Evolutionary conservation across 2,113 vertebrate species (phyloP).

Genomic region (Psilopsiagon aymara): DNA sequence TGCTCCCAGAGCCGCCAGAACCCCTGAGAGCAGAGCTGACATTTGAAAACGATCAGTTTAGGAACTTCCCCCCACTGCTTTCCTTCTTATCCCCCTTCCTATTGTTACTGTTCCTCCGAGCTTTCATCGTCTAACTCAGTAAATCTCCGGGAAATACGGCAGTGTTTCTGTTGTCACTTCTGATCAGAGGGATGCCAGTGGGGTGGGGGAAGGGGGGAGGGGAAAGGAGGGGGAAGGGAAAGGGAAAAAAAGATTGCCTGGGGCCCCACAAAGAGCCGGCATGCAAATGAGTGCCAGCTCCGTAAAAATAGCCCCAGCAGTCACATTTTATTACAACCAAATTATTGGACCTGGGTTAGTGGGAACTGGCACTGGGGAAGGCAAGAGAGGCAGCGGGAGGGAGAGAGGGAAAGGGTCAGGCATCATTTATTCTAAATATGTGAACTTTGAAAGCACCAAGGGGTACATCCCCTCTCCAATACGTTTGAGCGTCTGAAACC

Average conservation of each 20-base stretch:
- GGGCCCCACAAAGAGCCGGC: conserved; percentile 71
- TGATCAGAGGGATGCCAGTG: no score
- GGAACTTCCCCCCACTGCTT: conserved; percentile 51
- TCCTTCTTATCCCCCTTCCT: conserved; percentile 40
- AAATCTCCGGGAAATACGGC: conserved; percentile 80
- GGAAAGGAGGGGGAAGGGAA: conserved; percentile 7
- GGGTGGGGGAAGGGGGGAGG: conserved; percentile 24
- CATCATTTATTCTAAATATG: conserved; percentile 28
- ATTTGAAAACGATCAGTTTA: conserved; percentile 77
- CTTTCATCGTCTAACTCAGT: conserved; percentile 72
- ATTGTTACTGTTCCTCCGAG: conserved; percentile 72
- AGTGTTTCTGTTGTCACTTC: conserved; percentile 84
- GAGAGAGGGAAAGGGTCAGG: neutral
- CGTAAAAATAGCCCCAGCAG: conserved; percentile 75
- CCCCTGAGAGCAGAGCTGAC: conserved; percentile 56
- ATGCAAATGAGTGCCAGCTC: conserved; percentile 77
- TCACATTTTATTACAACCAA: conserved; percentile 78
- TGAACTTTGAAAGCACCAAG: neutral
- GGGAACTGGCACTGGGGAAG: conserved; percentile 58
- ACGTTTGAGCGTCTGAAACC: neutral
- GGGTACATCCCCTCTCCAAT: neutral
- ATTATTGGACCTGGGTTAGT: conserved; percentile 68
- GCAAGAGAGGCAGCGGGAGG: neutral
- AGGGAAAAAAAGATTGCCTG: conserved; percentile 60
- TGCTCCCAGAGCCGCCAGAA: conserved; percentile 46